Conservation (phyloP, 2,888 invertebrate species). For the Nematopogon swammerdamellus region DNA sequence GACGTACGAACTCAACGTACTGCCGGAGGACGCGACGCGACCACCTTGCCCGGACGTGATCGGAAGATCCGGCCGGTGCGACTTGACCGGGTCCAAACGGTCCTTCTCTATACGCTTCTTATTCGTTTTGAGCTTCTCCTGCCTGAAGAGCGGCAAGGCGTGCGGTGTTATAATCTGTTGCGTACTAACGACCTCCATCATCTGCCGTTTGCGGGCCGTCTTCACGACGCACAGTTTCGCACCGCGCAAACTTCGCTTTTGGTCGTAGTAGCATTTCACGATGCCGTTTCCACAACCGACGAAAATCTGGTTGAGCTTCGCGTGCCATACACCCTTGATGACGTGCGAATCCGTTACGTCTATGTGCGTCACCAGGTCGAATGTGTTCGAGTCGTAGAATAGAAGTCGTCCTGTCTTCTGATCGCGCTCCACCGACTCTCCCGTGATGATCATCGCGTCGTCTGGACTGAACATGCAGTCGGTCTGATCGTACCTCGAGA, state of each 20-base stretch:
- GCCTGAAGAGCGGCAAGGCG: conserved; percentile 91
- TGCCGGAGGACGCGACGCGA: conserved; percentile 90
- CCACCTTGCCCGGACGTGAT: conserved; percentile 92
- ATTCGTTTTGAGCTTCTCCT: conserved; percentile 84
- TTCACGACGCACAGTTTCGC: conserved; percentile 88
- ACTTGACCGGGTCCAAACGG: conserved; percentile 81
- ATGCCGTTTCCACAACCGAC: conserved; percentile 89
- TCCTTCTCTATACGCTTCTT: conserved; percentile 91
- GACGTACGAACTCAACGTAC: conserved; percentile 94
- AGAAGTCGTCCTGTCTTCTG: conserved; percentile 64
- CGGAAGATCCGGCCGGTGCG: conserved; percentile 77
- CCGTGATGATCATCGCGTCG: conserved; percentile 85
- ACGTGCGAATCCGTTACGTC: conserved; percentile 78
- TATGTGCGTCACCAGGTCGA: conserved; percentile 70
- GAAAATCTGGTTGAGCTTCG: conserved; percentile 95
- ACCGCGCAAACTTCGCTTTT: conserved; percentile 80
- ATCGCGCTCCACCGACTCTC: conserved; percentile 72
- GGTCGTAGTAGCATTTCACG: conserved; percentile 89
- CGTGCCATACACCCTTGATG: conserved; percentile 92
- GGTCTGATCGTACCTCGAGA: conserved; percentile 80
- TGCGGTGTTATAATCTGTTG: conserved; percentile 96
- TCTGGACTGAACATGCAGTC: conserved; percentile 90
- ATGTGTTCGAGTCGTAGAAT: conserved; percentile 78
- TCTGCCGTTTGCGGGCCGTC: conserved; percentile 71
- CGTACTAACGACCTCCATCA: conserved; percentile 82